Conservation (phyloP, 2,113 vertebrate species). For the Gambusia affinis region DNA sequence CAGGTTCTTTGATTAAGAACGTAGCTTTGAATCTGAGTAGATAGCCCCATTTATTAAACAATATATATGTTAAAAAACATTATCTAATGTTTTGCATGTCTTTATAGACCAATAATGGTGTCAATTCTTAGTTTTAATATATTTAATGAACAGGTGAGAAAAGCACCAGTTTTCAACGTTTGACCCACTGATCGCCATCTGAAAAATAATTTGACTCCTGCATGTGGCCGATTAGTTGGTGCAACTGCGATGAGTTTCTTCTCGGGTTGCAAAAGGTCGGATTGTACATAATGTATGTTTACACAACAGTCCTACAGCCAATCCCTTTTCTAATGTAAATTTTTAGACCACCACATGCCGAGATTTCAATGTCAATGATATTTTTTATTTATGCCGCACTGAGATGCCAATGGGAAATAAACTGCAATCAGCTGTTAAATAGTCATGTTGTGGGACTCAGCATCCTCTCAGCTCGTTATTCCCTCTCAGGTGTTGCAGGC, state of each 20-base stretch:
- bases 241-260: neutral
- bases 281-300: too few relatives aligned
- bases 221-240: too few relatives aligned
- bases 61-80: neutral
- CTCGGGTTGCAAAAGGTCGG: neutral
- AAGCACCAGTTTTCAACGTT: too few relatives aligned
- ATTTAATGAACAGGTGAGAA: too few relatives aligned
- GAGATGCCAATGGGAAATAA: slow-evolving; percentile 29
- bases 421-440: slow-evolving; percentile 67
- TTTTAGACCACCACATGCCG: neutral
- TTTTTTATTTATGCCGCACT: slow-evolving; percentile 8
- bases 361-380: neutral
- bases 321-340: neutral
- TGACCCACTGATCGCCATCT: too few relatives aligned
- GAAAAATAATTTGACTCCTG: too few relatives aligned
- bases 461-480: slow-evolving; percentile 67
- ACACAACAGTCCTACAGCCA: neutral
- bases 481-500: slow-evolving; percentile 61
- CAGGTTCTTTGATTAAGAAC: neutral
- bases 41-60: neutral
- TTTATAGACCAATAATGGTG: neutral
- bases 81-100: neutral
- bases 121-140: neutral
- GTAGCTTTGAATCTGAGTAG: too few relatives aligned
- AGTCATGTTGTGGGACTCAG: slow-evolving; percentile 59